A percentile compares a stretch with the other conserved stretches of the same genome.
Conservation (phyloP, 2,797 vertebrate genomes). For the Columba guinea region DNA sequence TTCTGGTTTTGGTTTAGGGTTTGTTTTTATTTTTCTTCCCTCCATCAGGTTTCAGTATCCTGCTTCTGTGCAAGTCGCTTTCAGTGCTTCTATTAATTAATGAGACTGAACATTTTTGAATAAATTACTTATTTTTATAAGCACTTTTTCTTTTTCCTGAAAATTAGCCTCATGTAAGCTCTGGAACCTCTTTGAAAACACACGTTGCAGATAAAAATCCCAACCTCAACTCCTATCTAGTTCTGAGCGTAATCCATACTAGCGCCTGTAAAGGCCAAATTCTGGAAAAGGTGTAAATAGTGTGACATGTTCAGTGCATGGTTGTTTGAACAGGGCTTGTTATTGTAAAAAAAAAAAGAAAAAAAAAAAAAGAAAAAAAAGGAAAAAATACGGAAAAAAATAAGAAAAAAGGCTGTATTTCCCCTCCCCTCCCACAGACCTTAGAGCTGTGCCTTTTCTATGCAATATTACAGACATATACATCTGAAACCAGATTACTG, state of each 20-base stretch:
- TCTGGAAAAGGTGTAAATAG: slow-evolving; percentile 75
- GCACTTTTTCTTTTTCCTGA: slow-evolving; percentile 52
- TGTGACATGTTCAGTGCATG: slow-evolving; percentile 78
- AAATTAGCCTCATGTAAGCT: slow-evolving; percentile 66
- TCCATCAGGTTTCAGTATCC: slow-evolving; percentile 22
- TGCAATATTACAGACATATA: slow-evolving; percentile 95
- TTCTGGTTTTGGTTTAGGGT: not conserved
- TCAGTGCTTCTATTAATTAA: slow-evolving; percentile 69
- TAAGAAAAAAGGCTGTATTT: slow-evolving; percentile 72
- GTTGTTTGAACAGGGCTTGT: slow-evolving; percentile 75
- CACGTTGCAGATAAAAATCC: slow-evolving; percentile 31
- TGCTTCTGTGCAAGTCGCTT: slow-evolving; percentile 67
- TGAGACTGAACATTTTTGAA: slow-evolving; percentile 58
- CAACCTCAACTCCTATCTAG: slow-evolving; percentile 1
- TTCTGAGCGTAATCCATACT: slow-evolving; percentile 47
- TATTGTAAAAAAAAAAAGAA: slow-evolving; percentile 34
- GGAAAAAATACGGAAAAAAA: not conserved
- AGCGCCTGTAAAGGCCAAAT: slow-evolving; percentile 50
- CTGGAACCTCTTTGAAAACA: slow-evolving; percentile 56
- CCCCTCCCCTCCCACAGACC: slow-evolving; percentile 87
- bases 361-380: not conserved
- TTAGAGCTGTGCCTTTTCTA: slow-evolving; percentile 99
- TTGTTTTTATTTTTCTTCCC: not conserved
- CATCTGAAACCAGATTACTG: slow-evolving; percentile 90
- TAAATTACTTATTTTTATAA: slow-evolving; percentile 55